Conservation (phyloP, 1,140 invertebrate species). For the Delia radicum region DNA sequence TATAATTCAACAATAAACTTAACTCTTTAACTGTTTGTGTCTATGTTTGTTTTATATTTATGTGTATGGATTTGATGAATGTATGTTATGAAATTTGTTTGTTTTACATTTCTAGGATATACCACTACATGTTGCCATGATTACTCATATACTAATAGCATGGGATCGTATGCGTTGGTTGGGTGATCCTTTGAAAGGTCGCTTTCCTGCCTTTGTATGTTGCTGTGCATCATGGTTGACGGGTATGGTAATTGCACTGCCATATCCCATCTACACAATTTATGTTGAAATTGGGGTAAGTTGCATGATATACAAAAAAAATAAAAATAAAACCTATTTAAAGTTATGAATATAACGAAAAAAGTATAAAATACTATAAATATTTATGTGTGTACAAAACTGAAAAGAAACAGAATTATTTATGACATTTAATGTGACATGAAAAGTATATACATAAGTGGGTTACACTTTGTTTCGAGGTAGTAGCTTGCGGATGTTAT, state of each 20-base stretch:
- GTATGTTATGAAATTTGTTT: too few relatives aligned
- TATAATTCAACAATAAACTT: neutral
- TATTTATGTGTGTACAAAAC: too few relatives aligned
- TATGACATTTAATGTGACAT: too few relatives aligned
- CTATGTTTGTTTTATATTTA: neutral
- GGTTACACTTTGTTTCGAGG: too few relatives aligned
- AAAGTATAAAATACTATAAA: too few relatives aligned
- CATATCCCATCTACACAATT: constrained; percentile 72
- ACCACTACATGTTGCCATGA: constrained; percentile 68
- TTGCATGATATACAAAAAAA: constrained; percentile 24
- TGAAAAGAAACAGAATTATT: too few relatives aligned
- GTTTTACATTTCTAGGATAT: constrained; percentile 60
- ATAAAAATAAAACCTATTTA: neutral
- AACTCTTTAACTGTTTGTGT: neutral
- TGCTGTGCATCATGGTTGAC: constrained; percentile 69
- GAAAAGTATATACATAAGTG: too few relatives aligned
- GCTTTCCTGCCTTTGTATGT: constrained; percentile 67
- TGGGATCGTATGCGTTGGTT: constrained; percentile 68
- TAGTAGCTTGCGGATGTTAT: too few relatives aligned
- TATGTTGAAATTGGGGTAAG: constrained; percentile 69
- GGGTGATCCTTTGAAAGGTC: constrained; percentile 64
- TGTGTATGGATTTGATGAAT: neutral
- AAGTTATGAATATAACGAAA: too few relatives aligned
- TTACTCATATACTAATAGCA: constrained; percentile 70
- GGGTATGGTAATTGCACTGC: constrained; percentile 69